These are phyloP conservation scores for Hyalella azteca DNA, from an alignment of 2,888 invertebrate genomes.

Conservation along the genomic window DNA sequence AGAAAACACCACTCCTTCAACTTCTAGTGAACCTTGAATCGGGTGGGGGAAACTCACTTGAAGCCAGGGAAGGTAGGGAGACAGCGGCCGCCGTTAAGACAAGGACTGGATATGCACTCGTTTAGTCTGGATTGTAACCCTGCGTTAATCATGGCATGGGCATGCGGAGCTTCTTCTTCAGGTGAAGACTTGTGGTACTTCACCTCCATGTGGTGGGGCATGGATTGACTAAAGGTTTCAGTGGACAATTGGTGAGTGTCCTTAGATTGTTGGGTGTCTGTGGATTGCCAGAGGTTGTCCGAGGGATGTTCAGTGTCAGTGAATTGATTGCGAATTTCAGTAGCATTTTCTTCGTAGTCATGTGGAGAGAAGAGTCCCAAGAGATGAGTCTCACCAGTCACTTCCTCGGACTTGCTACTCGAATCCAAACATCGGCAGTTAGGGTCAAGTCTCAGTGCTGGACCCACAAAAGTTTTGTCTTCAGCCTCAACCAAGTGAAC, in stretches of 20 bases:
- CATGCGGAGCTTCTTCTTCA: background rate
- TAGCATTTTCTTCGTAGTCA: background rate
- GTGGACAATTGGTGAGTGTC: background rate
- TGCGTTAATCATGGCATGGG: slow-evolving; percentile 5
- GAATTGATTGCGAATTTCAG: too few species aligned
- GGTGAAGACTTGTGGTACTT: background rate
- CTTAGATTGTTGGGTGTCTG: too few species aligned
- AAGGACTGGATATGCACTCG: background rate
- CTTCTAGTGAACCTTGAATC: too few species aligned
- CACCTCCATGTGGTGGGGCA: background rate
- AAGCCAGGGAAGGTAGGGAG: background rate
- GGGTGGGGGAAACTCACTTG: background rate
- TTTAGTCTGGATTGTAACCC: background rate
- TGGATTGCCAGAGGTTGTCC: too few species aligned
- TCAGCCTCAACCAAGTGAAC: background rate
- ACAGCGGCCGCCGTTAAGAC: background rate
- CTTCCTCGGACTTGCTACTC: background rate
- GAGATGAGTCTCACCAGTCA: background rate
- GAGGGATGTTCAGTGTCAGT: too few species aligned
- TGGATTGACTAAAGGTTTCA: background rate
- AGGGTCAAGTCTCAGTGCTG: background rate
- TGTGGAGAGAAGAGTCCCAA: background rate
- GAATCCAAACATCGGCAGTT: background rate
- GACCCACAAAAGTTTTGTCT: background rate
- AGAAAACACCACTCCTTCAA: too few species aligned